Base-by-base conservation (phyloP, 2,113 vertebrate species). In the Psephotus haematonotus region DNA sequence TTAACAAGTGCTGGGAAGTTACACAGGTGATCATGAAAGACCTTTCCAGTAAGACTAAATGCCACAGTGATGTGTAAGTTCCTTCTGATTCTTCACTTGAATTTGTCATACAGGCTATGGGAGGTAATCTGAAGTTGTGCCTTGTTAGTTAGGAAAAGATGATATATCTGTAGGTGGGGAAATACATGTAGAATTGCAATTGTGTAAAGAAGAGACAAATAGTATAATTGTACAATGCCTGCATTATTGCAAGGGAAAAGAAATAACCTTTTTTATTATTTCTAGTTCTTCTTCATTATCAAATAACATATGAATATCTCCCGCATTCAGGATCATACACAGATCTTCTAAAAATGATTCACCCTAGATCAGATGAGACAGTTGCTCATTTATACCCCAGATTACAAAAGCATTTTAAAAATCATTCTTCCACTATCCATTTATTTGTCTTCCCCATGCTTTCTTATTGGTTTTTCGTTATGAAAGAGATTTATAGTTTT, bases 271-370 rank as follows among this genome's bases (percentile, higher is more conserved):
- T 92, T 95, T 79, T 70, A 39, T 90, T 77, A 93, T 84, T 94
- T 86, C 85, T 88, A 93, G 63, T 94, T 97, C 97, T 92, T 95
- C 95, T 91, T 98, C 96, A 96, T 98, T 97, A 97, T 95, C 81
- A 70, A 88, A 91, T 90, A 97, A 91, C 49, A 55, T 64, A 96
- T 88, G 85, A 97, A 69, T 90, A 90, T 95, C 88, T 94, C 70
- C 70, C 11, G 10, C 87, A 84, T 91, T 97, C 4, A 39, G 79
- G 52, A 69, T 91, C 63, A 31, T 64, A 91, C 88, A 96, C 92
- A 90, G 92, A 93, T 96, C 79, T 96, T 96, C 93, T 90, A 93
- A 96, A 98, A 95, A 96, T 95, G 88, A 97, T 90, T 97, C 88
- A 94, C 96, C 52, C 81, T 95, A 93, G 41, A 95, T 80, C 86